Conservation (phyloP, 2,113 vertebrate species). For the Forbesichthys papilliferus region DNA sequence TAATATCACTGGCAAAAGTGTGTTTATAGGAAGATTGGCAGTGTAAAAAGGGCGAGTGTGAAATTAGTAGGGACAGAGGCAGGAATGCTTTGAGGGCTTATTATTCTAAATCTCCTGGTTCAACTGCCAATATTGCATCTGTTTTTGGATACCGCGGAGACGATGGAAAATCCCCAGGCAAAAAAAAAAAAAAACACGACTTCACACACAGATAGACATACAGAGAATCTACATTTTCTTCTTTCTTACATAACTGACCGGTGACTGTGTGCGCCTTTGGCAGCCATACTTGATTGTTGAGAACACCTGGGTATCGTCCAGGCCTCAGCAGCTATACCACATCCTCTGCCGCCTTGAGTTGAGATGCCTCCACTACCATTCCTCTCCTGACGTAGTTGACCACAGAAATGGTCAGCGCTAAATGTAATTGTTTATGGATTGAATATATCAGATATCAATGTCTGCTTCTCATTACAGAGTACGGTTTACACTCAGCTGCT, state of each 20-base stretch:
- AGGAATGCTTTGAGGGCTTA: constrained; percentile 65
- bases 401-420: background rate
- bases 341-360: background rate
- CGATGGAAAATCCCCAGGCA: constrained; percentile 78
- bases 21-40: constrained; percentile 7
- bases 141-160: constrained; percentile 77
- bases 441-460: constrained; percentile 8
- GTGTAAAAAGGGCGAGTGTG: constrained; percentile 31
- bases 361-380: background rate
- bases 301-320: constrained; percentile 12
- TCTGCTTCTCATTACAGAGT: constrained; percentile 29
- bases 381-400: background rate
- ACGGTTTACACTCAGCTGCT: constrained; percentile 22
- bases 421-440: constrained; percentile 7
- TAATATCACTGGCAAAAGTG: background rate
- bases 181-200: constrained; percentile 43
- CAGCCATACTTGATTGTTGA: background rate
- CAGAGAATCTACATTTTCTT: constrained; percentile 8
- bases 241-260: constrained; percentile 11
- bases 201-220: constrained; percentile 33
- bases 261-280: constrained; percentile 11
- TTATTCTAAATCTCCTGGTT: constrained; percentile 55
- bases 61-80: constrained; percentile 44
- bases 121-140: constrained; percentile 71
- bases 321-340: constrained; percentile 11